These are phyloP conservation scores for Troides helena DNA, from an alignment of 2,888 invertebrate species.

Conservation along the genomic window DNA sequence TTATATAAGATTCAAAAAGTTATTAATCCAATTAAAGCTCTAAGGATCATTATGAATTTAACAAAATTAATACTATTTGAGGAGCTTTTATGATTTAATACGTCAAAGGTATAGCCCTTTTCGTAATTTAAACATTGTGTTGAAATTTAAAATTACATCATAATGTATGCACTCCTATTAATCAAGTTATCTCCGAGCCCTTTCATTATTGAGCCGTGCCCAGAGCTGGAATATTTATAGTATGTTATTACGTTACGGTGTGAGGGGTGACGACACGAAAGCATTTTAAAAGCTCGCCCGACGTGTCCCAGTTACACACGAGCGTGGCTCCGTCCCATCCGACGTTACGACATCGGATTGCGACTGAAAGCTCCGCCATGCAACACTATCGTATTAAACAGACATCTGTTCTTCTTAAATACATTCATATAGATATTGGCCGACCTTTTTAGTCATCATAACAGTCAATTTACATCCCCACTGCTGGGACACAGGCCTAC, in stretches of 20 bases:
- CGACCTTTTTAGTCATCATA: background rate
- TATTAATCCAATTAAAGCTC: background rate
- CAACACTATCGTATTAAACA: conserved; percentile 13
- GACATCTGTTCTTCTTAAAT: conserved; percentile 16
- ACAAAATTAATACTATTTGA: too few relatives aligned
- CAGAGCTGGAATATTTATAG: conserved; percentile 22
- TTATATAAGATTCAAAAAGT: too few relatives aligned
- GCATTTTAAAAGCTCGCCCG: conserved; percentile 35
- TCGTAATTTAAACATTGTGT: conserved; percentile 9
- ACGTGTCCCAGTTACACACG: conserved; percentile 36
- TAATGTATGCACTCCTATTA: conserved; percentile 21
- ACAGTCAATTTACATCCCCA: too few relatives aligned
- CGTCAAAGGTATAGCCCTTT: background rate
- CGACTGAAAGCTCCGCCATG: conserved; percentile 23
- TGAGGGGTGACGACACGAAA: conserved; percentile 34
- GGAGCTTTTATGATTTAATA: background rate
- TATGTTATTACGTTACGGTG: conserved; percentile 33
- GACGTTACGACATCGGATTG: conserved; percentile 26
- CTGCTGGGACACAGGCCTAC: too few relatives aligned
- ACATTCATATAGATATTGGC: background rate
- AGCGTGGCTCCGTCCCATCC: conserved; percentile 19
- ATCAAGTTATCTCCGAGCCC: conserved; percentile 4
- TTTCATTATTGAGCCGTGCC: conserved; percentile 22
- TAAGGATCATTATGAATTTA: background rate
- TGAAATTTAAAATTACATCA: conserved; percentile 9